These are phyloP conservation scores for Prosapia bicincta DNA, from an alignment of 2,888 invertebrate genomes.

Conservation along the genomic window DNA sequence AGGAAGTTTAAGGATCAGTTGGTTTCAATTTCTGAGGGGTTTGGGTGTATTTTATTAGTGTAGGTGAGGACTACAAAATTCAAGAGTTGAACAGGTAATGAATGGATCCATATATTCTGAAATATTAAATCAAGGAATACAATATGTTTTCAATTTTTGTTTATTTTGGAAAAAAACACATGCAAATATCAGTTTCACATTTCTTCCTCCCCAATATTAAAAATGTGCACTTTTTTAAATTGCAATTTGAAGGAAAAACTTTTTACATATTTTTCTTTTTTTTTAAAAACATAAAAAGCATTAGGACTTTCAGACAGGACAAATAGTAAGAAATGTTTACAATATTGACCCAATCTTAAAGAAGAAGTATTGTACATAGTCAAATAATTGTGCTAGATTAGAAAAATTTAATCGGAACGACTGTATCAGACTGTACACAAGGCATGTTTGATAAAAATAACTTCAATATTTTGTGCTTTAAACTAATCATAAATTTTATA, in stretches of 20 bases:
- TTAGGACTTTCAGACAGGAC: background rate
- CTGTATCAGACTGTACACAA: background rate
- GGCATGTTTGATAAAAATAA: background rate
- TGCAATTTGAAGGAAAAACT: conserved; percentile 11
- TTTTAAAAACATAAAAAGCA: conserved; percentile 7
- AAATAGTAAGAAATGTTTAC: background rate
- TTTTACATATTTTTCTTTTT: background rate
- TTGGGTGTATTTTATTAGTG: no score
- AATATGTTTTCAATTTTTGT: conserved; percentile 15
- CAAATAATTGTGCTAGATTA: background rate
- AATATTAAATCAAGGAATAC: background rate
- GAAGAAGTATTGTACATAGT: background rate
- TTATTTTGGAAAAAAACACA: conserved; percentile 30
- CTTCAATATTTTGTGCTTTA: background rate
- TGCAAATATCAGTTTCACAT: conserved; percentile 25
- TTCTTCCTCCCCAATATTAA: conserved; percentile 25
- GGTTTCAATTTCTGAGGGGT: no score
- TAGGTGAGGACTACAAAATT: no score
- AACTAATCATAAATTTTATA: background rate
- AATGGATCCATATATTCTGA: no score
- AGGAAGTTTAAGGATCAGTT: no score
- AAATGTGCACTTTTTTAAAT: conserved; percentile 25
- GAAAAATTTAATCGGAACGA: background rate
- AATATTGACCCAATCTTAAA: background rate
- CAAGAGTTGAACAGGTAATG: no score